Conservation (phyloP, 35 echinoderm and acorn worm genomes). For the Anneissia japonica region DNA sequence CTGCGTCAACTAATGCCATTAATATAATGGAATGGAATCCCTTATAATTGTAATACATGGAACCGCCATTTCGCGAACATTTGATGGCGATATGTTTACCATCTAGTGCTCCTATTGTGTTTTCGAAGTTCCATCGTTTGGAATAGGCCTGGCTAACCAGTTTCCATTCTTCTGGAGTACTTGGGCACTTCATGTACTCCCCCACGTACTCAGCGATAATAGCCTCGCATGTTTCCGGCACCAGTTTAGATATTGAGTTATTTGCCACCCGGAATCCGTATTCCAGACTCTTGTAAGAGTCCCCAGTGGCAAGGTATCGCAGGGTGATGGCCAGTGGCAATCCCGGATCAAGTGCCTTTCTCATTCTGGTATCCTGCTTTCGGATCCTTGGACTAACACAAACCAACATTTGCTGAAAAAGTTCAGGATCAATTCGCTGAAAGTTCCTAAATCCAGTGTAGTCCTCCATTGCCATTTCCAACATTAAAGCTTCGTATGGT, state of each 20-base stretch:
- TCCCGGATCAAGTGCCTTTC: not conserved
- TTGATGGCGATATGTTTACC: conserved; percentile 31
- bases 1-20: conserved; percentile 34
- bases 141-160: conserved; percentile 1
- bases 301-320: conserved; percentile 19
- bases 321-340: conserved; percentile 8
- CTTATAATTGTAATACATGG: conserved; percentile 27
- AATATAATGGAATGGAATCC: conserved; percentile 27
- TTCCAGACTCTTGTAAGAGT: conserved; percentile 11
- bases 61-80: not conserved
- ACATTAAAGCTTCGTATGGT: conserved; percentile 1
- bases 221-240: conserved; percentile 6
- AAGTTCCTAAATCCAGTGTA: not conserved
- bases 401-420: not conserved
- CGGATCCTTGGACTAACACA: conserved; percentile 1
- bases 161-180: conserved; percentile 22
- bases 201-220: not conserved
- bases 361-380: not conserved
- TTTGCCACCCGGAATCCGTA: conserved; percentile 25
- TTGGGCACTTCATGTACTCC: conserved; percentile 6
- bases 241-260: conserved; percentile 13
- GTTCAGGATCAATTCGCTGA: conserved; percentile 5
- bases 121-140: conserved; percentile 17
- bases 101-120: conserved; percentile 16
- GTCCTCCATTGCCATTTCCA: conserved; percentile 5